Evolutionary conservation across 2,113 vertebrate species (phyloP).

Genomic region (Ploceus nigricollis): DNA sequence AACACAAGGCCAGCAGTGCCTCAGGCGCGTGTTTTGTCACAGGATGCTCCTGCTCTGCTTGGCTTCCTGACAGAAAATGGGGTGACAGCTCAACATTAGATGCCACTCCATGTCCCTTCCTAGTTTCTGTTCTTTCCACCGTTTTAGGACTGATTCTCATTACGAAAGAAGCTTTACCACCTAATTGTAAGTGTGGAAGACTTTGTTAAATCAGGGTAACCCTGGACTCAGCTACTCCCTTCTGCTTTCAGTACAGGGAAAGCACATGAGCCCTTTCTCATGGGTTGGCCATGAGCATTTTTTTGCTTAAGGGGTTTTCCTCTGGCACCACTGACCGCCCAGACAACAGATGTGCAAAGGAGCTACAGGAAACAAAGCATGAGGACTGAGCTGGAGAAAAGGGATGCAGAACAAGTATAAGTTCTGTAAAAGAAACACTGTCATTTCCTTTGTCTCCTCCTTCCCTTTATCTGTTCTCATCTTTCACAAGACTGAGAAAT

Average conservation of each 20-base stretch:
- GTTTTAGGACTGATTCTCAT: background rate
- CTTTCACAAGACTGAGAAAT: background rate
- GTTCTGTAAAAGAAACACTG: background rate
- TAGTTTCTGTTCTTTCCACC: background rate
- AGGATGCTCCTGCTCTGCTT: background rate
- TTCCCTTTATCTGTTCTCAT: background rate
- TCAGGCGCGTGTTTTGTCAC: accelerated
- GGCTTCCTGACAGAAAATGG: background rate
- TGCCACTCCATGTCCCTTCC: background rate
- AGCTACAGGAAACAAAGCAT: background rate
- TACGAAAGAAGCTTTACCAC: background rate
- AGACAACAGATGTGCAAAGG: background rate
- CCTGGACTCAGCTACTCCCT: background rate
- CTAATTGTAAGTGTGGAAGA: background rate
- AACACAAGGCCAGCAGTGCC: accelerated
- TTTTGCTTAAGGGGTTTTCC: background rate
- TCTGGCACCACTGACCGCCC: background rate
- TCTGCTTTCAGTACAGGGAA: background rate
- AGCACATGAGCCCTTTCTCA: background rate
- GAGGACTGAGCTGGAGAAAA: background rate
- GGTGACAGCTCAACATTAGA: background rate
- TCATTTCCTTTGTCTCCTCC: background rate
- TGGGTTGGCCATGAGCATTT: background rate
- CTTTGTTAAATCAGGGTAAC: background rate
- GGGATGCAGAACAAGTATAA: background rate